phyloP scores from a whole-genome alignment of 2,797 vertebrate species.

The Ctenopoma multispine region DNA sequence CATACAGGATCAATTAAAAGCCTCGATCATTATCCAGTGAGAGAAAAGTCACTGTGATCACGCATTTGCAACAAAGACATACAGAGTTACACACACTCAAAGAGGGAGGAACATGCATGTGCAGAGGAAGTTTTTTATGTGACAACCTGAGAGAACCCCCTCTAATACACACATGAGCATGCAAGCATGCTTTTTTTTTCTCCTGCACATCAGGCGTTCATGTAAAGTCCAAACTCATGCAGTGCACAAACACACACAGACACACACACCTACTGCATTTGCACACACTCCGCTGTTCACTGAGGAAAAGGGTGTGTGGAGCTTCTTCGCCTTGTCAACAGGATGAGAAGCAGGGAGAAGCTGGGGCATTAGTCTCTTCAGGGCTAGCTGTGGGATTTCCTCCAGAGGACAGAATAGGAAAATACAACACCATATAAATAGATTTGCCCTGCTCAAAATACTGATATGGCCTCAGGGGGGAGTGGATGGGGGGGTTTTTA shows the following conservation, averaged over 20 bases:
- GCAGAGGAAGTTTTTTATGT: constrained; percentile 10
- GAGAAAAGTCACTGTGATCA: background rate
- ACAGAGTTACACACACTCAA: constrained; percentile 5
- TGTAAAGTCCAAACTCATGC: constrained; percentile 55
- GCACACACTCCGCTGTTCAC: constrained; percentile 5
- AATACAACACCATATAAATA: constrained; percentile 75
- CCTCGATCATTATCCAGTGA: constrained; percentile 6
- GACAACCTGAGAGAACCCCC: constrained; percentile 25
- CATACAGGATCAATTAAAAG: background rate
- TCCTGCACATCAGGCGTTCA: constrained; percentile 58
- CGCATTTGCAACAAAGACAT: background rate
- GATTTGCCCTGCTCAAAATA: constrained; percentile 65
- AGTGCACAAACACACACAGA: constrained; percentile 29
- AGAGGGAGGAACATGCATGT: constrained; percentile 6
- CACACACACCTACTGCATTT: constrained; percentile 1
- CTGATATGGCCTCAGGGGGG: constrained; percentile 48
- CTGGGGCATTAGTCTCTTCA: constrained; percentile 63
- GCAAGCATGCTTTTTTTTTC: constrained; percentile 51
- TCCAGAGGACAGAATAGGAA: constrained; percentile 71
- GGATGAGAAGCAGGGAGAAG: constrained; percentile 72
- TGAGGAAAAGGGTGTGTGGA: constrained; percentile 54
- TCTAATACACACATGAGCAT: constrained; percentile 37
- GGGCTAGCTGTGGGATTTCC: constrained; percentile 73
- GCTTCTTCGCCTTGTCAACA: constrained; percentile 73
- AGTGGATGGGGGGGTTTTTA: background rate